Base-by-base conservation (phyloP, 2,888 invertebrate species). In the Drosophila pseudotakahashii region DNA sequence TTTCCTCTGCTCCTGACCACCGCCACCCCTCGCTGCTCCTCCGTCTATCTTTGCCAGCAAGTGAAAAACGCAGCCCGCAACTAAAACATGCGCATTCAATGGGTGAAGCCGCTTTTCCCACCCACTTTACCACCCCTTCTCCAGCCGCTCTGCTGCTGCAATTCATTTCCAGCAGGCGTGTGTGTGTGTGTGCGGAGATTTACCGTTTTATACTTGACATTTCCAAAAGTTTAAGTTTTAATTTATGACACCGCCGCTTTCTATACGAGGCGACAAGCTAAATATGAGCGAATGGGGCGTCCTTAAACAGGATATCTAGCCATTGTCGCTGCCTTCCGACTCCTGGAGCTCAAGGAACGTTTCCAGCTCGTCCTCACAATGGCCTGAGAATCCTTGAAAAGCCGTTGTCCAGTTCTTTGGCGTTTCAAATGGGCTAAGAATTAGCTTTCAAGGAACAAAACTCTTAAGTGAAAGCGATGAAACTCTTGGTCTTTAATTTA, bases 141-240 rank as follows among this genome's bases (percentile, higher is more conserved):
- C 37, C 47, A 41, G n/a, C 39, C 14, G 41, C 19, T 39, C 54
- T 51, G 36, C 76, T 70, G 68, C 82, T 88, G 82, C 88, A 85
- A 85, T 88, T 83, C 82, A 88, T 88, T 83, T 85, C 76, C 67
- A 81, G 68, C 79, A 76, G 82, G 71, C 71, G 70, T 62, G 70
- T 78, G 77, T 61, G 66, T 67, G 69, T 73, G 67, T 88, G 89
- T 89, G 89, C 89, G 88, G 90, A 91, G 91, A 91, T 91, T 91
- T 91, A 91, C 92, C 91, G 91, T 91, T 91, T 91, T 91, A 90
- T 90, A 89, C 92, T 91, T 91, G 91, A 91, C 92, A 91, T 91
- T 90, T 91, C 89, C 91, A 90, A 91, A 91, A 91, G 91, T 91
- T 91, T 91, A 91, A 91, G 92, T 91, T 91, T 91, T 91, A 91